phyloP scores from a whole-genome alignment of 2,888 invertebrate genomes.

The Chrysolina oricalcia region DNA sequence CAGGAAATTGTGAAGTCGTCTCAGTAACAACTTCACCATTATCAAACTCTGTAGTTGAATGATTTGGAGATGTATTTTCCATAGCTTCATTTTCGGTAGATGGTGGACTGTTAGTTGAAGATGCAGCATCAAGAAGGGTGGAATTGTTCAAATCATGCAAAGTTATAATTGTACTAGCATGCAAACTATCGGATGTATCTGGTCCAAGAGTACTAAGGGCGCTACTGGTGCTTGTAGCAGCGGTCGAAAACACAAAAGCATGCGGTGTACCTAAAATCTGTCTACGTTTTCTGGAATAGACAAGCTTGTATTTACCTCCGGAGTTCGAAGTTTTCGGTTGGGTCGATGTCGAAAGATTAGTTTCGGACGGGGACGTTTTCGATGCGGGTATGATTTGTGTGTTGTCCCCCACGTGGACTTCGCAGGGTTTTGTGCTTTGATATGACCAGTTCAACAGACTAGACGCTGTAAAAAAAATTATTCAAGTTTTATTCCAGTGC shows the following conservation, averaged over 20 bases:
- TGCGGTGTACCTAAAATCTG: slow-evolving; percentile 71
- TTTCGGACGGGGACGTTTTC: slow-evolving; percentile 78
- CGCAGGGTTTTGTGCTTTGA: slow-evolving; percentile 87
- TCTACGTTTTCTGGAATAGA: slow-evolving; percentile 81
- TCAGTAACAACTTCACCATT: slow-evolving; percentile 1
- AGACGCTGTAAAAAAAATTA: slow-evolving; percentile 75
- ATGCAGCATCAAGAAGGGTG: slow-evolving; percentile 48
- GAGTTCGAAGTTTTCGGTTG: slow-evolving; percentile 76
- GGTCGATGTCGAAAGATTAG: slow-evolving; percentile 81
- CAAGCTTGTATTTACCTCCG: slow-evolving; percentile 74
- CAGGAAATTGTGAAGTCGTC: neutral
- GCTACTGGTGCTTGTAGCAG: slow-evolving; percentile 56
- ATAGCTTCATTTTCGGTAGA: neutral
- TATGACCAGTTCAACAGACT: slow-evolving; percentile 90
- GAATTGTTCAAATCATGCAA: slow-evolving; percentile 66
- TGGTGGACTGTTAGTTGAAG: slow-evolving; percentile 14
- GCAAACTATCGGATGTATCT: slow-evolving; percentile 57
- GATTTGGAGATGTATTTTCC: neutral
- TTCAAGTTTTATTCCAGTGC: neutral
- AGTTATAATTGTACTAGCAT: slow-evolving; percentile 63
- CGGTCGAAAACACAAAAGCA: slow-evolving; percentile 66
- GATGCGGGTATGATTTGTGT: slow-evolving; percentile 80
- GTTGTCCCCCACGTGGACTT: slow-evolving; percentile 87
- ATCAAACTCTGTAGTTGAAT: neutral
- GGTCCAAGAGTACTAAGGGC: slow-evolving; percentile 62